phyloP scores from a whole-genome alignment of 2,113 vertebrate genomes.

The human region DNA sequence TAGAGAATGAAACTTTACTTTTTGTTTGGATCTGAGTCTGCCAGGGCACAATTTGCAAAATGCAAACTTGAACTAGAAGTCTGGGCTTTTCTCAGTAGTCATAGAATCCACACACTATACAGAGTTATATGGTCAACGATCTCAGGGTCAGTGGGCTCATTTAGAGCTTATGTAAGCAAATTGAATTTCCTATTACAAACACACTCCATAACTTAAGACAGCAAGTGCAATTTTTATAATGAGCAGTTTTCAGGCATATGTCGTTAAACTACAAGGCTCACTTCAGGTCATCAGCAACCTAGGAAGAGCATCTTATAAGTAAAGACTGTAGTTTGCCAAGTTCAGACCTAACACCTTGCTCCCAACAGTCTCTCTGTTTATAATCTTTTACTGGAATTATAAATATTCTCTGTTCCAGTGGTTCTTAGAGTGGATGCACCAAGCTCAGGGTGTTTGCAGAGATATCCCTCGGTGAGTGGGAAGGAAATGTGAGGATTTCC shows the following conservation, averaged over 20 bases:
- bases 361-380: background rate
- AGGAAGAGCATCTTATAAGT: fast-evolving
- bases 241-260: background rate
- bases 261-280: fast-evolving
- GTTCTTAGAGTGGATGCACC: fast-evolving
- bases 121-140: fast-evolving
- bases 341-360: background rate
- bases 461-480: too few species aligned
- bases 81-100: too few species aligned
- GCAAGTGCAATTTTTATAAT: background rate
- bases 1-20: background rate
- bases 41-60: background rate
- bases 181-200: fast-evolving
- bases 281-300: fast-evolving
- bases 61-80: background rate
- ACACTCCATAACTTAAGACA: background rate
- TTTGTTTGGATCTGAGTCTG: background rate
- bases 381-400: background rate
- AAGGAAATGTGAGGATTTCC: background rate
- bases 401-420: background rate
- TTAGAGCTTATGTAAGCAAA: background rate
- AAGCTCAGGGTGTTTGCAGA: background rate
- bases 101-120: fast-evolving
- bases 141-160: background rate
- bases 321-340: fast-evolving